phyloP scores from a whole-genome alignment of 2,113 vertebrate species.

The Orientallactaga bullata region DNA sequence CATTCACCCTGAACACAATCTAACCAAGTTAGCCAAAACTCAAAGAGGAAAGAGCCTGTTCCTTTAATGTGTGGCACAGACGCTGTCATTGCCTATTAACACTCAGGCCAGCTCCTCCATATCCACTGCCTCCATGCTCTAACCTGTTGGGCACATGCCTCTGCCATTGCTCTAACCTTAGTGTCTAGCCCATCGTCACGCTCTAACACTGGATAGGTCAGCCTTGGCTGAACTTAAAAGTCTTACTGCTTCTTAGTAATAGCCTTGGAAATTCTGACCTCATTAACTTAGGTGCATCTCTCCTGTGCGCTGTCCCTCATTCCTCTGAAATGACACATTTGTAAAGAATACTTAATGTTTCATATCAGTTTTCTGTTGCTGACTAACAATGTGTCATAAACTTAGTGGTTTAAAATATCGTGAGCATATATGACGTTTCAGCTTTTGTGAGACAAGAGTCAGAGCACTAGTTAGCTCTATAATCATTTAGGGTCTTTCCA shows the following conservation, averaged over 20 bases:
- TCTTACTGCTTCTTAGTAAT: background rate
- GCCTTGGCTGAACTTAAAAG: background rate
- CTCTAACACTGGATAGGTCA: background rate
- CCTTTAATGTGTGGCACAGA: background rate
- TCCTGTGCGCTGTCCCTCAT: background rate
- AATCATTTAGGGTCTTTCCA: background rate
- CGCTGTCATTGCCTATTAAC: rapidly evolving
- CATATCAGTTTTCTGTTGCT: background rate
- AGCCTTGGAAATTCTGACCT: background rate
- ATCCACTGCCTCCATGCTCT: background rate
- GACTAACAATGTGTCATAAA: background rate
- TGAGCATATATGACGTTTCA: background rate
- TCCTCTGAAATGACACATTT: background rate
- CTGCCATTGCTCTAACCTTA: background rate
- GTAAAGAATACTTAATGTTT: background rate
- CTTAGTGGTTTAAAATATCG: background rate
- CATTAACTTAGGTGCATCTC: background rate
- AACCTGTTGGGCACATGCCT: background rate
- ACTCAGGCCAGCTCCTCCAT: background rate
- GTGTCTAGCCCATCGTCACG: background rate
- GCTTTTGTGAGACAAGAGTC: background rate
- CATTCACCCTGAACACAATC: background rate
- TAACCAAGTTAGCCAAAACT: background rate
- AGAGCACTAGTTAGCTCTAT: background rate
- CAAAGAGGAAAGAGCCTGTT: background rate